Evolutionary conservation across 2,113 vertebrate genomes (phyloP).

Genomic region (Ariopsis seemanni): DNA sequence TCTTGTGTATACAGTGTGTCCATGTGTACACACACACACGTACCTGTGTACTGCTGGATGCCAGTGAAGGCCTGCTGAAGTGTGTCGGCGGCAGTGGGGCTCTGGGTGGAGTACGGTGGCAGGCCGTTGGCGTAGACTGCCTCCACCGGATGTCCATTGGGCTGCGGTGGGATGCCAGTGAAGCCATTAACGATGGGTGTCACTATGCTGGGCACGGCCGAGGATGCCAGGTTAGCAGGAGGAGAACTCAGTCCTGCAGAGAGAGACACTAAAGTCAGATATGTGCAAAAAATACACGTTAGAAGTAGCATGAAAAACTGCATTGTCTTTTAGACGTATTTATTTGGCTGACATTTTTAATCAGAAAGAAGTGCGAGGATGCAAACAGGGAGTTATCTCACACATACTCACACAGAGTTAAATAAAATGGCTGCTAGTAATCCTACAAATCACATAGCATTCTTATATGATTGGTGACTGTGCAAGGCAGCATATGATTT

Average conservation of each 20-base stretch:
- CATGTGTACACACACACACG: conserved; percentile 53
- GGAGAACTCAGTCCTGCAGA: conserved; percentile 80
- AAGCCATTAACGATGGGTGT: conserved; percentile 82
- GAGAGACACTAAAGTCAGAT: conserved; percentile 5
- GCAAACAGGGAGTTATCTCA: neutral
- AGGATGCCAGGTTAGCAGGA: conserved; percentile 77
- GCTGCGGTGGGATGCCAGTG: conserved; percentile 78
- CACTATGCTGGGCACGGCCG: conserved; percentile 77
- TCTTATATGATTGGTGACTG: neutral
- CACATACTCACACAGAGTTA: neutral
- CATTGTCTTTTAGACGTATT: neutral
- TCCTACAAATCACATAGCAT: neutral
- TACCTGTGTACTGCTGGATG: conserved; percentile 88
- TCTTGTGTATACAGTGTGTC: neutral
- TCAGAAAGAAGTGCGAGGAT: neutral
- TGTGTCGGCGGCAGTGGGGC: conserved; percentile 80
- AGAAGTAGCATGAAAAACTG: neutral
- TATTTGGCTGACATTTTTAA: neutral
- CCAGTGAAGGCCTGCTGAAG: conserved; percentile 84
- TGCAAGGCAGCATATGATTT: neutral
- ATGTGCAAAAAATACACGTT: neutral
- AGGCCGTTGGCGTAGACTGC: conserved; percentile 83
- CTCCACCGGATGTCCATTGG: conserved; percentile 81
- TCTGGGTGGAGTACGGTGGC: conserved; percentile 83
- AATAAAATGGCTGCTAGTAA: neutral